Conservation (phyloP, 2,113 vertebrate species). For the Phainopepla nitens region DNA sequence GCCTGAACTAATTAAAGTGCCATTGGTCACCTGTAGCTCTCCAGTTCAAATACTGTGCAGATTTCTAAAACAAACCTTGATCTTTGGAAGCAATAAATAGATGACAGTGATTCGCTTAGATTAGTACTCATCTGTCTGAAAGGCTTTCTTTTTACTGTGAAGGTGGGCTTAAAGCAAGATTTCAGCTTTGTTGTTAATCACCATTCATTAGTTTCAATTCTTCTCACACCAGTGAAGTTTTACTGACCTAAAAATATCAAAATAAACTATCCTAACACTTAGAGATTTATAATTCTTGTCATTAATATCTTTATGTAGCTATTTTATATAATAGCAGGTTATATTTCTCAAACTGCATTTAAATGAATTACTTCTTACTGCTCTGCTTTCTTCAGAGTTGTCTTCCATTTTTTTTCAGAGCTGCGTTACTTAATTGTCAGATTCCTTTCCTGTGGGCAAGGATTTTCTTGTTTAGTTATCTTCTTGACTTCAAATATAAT, state of each 20-base stretch:
- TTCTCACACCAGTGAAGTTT: not conserved
- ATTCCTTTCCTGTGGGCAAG: not conserved
- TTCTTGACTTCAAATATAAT: not conserved
- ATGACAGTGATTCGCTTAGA: not conserved
- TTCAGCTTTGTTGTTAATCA: not conserved
- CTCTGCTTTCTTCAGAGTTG: not conserved
- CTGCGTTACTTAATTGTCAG: not conserved
- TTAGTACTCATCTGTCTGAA: not conserved
- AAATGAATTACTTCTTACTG: not conserved
- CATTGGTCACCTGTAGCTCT: constrained; percentile 25
- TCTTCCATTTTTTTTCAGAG: not conserved
- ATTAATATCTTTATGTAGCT: not conserved
- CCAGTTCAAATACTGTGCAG: not conserved
- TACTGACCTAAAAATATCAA: not conserved
- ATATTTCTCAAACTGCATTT: not conserved
- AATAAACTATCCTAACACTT: not conserved
- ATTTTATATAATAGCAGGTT: not conserved
- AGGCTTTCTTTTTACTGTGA: not conserved
- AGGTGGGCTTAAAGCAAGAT: not conserved
- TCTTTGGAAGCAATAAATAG: constrained; percentile 30
- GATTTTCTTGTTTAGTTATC: not conserved
- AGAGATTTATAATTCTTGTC: not conserved
- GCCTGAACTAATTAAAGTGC: constrained; percentile 53
- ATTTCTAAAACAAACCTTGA: constrained; percentile 8
- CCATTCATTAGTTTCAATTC: not conserved